Base-by-base conservation (phyloP, 92 coral and sea anemone species). In the Epizoanthus illoricatus region DNA sequence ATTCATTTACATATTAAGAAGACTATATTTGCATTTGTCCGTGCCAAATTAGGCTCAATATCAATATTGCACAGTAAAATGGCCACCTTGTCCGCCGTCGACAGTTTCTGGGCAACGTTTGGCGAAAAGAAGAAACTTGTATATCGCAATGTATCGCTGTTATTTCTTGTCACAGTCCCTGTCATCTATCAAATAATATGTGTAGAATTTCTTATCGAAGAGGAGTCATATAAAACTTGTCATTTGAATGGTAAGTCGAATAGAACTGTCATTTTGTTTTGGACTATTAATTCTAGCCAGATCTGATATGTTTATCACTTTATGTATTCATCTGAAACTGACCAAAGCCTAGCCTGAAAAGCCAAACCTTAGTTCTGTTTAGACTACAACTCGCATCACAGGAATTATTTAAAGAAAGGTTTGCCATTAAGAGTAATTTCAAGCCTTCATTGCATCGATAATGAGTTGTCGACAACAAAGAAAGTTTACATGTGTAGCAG, bases 31-130 rank as follows among this genome's bases (percentile, higher is more conserved):
- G 81, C 81, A 75, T 75, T 75, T 60, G 56, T 9, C 15, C 56
- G 56, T 52, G 56, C 56, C 15, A 52, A 5, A 52, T 3, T 52
- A 12, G 5, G 67, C 62, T 18, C 58, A 60, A 76, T 41, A 62
- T 78, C 60, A 64, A 78, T 56, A 19, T 56, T 15, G 42, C 54
- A 43, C 60, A 78, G 23, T 69, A 81, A 75, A 65, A 89, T 89
- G 92, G 89, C 86, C 19, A 63, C 69, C 19, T 49, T 71, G n/a
- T 89, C 89, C 4, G 76, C 89, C 2, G 87, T 92, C 41, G 91
- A 82, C 78, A 87, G 83, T 55, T 92, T 91, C 75, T 92, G 91
- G 90, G 85, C 88, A 13, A 85, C 94, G 49, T 93, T 93, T 62
- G 73, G 83, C 16, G 88, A 87, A 12, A 68, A 81, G 58, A 88